Evolutionary conservation across 1,140 invertebrate genomes (phyloP), one percentile per base, ranked within the genome.

Genomic region (Theocolax elegans): DNA sequence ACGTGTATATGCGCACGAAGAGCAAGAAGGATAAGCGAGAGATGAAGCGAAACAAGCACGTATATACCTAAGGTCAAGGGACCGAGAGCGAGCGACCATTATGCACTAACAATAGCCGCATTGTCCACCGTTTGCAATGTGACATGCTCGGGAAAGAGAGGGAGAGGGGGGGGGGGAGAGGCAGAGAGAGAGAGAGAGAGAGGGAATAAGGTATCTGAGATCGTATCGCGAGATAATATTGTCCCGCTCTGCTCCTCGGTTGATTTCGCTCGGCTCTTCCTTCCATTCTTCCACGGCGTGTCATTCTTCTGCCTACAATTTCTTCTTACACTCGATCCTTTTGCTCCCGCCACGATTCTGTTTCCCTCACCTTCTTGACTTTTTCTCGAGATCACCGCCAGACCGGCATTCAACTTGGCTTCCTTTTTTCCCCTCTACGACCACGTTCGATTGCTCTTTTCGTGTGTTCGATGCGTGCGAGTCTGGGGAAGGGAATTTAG

Each of bases 21-120:
- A 40, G 46, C 17, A 31, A 27, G 31, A 60, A 13, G 31, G 46
- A 60, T 29, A 59, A 69, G 63, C 19, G 59, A 31, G 23, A 49
- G 51, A 42, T 1, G 27, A 21, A 42, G 25, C 29, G 35, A 49
- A 31, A 60, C 31, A 70, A 54, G 58, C 79, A 80, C 74, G 77
- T 77, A n/a, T n/a, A n/a, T n/a, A n/a, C n/a, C n/a, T n/a, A 76
- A 81, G 80, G 80, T 82, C 78, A 66, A 75, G 79, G 74, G 71
- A 74, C 46, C 71, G 71, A 67, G 56, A 73, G 58, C 66, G 72
- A 76, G 58, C 75, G 74, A 75, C 76, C 76, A 79, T 80, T 79
- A 81, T 79, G 74, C 77, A 77, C 76, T 74, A 80, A 82, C 81
- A 83, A 83, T 83, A 75, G 77, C 74, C 79, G 81, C 78, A 83